Base-by-base conservation (phyloP, 2,888 invertebrate species). In the Patella depressa region DNA sequence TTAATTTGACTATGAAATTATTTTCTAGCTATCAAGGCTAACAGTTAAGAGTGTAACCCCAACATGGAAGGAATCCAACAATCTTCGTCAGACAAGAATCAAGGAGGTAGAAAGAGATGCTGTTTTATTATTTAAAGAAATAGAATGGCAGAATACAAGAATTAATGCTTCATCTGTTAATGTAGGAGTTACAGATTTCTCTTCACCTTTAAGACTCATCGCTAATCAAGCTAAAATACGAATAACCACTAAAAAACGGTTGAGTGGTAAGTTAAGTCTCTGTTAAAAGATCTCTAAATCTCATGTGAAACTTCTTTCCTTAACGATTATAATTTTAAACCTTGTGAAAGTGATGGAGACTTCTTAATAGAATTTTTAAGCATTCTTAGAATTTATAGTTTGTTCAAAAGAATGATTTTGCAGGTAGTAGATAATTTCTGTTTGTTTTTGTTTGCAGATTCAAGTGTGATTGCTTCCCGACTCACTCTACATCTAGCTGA, bases 121-220 rank as follows among this genome's bases (percentile, higher is more conserved):
- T 88, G 93, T 99, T 83, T 94, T 99, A 83, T 96, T 99, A 90
- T 99, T 99, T 93, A 99, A 99, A 93, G 90, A 91, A 93, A 93
- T 99, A 76, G 96, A 96, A 90, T 99, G 99, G 99, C 98, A 99
- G 92, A 97, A 97, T 74, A 95, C 99, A 29, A 94, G 98, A 82
- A 96, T 99, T 89, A 98, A 99, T 92, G 98, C 98, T 15, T 96
- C 97, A 96, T 54, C 98, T 97, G 0, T 87, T 11, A 86, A 86
- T 71, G 83, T 84, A 29, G 83, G 82, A 69, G 88, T 88, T 45
- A 79, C 79, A 54, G 79, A 80, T 54, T 75, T 19, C 53, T 75
- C 53, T 2, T 57, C 75, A 77, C 99, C 99, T 0, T 93, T 99
- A 72, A 93, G 98, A 81, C 93, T 99, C 81, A 94, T 99, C 53